phyloP scores from a whole-genome alignment of 1,140 invertebrate species.

The Calephelis nemesis region DNA sequence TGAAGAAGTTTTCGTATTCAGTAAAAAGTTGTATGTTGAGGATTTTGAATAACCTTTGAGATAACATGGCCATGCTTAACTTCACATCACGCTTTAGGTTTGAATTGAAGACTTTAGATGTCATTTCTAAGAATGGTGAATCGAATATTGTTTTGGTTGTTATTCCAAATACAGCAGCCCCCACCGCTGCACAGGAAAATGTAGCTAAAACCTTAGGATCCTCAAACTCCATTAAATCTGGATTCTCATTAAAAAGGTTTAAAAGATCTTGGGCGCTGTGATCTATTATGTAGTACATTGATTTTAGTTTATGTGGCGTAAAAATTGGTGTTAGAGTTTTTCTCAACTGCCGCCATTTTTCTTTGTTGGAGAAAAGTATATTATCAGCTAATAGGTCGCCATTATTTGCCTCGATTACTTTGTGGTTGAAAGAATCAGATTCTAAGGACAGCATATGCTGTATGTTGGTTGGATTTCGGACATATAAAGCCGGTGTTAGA shows the following conservation, averaged over 20 bases:
- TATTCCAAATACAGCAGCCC: conserved; percentile 45
- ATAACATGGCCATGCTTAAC: conserved; percentile 31
- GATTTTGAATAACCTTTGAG: conserved; percentile 24
- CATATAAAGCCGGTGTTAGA: conserved; percentile 61
- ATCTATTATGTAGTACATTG: conserved; percentile 66
- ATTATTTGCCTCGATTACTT: conserved; percentile 74
- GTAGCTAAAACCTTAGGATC: conserved; percentile 29
- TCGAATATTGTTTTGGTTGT: conserved; percentile 38
- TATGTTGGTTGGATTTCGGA: conserved; percentile 77
- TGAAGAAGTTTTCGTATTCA: conserved; percentile 41
- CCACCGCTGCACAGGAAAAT: conserved; percentile 40
- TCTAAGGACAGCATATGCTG: conserved; percentile 73
- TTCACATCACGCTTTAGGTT: conserved; percentile 32
- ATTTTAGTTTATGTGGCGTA: conserved; percentile 67
- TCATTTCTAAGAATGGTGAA: conserved; percentile 44
- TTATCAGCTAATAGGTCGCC: conserved; percentile 79
- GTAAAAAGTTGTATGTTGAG: conserved; percentile 39
- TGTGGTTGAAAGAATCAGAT: conserved; percentile 72
- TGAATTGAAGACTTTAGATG: conserved; percentile 27
- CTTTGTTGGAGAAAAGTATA: conserved; percentile 70
- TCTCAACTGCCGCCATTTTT: conserved; percentile 67
- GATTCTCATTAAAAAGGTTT: conserved; percentile 36
- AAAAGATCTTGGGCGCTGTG: conserved; percentile 52
- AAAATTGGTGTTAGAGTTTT: conserved; percentile 71
- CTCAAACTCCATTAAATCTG: conserved; percentile 32